Evolutionary conservation across 92 coral and sea anemone genomes (phyloP), one percentile per base, ranked within the genome.

Genomic region (Siderastrea radians): DNA sequence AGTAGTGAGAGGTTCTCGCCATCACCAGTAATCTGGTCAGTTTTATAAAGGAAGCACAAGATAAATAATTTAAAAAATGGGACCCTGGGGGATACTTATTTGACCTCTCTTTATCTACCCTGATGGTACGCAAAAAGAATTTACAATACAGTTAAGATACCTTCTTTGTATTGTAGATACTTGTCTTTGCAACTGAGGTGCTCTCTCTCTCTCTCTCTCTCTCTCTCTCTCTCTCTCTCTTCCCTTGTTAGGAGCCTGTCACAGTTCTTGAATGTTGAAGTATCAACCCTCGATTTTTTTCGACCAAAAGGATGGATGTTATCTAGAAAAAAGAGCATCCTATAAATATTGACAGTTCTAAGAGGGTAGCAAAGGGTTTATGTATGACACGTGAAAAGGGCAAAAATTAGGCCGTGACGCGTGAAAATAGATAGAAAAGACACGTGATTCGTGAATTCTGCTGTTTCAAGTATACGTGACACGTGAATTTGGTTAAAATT

Each of bases 91-190:
- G 38, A 26, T 26, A 26, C 38, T 26, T 26, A 26, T 26, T 26
- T 26, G 38, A 26, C 38, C 38, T 0, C 38, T 26, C 38, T 26
- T 64, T 64, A 64, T 6, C 60, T 49, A n/a, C 38, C 76, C 38
- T 2, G 12, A 72, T 72, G 58, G 58, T 6, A 49, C 59, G 16
- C 77, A 72, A 15, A 26, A 15, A 72, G 12, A 72, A 8, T 69
- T 16, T 67, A 3, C 77, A 72, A 2, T 72, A 49, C 59, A 14
- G 9, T 72, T 12, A 49, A 72, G 43, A 73, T 51, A 73, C 77
- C 61, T 73, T 17, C 77, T 73, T 73, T 73, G 77, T 73, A 51
- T 73, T 73, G 77, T 73, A 73, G 12, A 73, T 73, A 17, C 77
- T 49, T 73, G 44, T 73, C 77, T 6, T 73, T 73, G 14, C 77